Conservation (phyloP, 1,140 invertebrate genomes). For the Diorhabda elongata region DNA sequence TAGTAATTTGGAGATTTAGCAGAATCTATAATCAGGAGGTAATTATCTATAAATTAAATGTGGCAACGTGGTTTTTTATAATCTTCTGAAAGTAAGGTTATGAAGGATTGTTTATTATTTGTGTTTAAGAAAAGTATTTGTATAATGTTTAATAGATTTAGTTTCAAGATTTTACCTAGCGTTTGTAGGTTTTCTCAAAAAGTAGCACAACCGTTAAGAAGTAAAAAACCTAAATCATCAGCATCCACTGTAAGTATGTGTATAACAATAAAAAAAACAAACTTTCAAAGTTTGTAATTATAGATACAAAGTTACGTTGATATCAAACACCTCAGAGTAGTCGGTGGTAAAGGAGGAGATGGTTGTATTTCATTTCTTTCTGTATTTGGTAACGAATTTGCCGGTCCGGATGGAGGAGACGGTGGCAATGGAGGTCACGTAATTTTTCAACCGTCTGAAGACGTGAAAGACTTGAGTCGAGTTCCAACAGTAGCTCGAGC, state of each 20-base stretch:
- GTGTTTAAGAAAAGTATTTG: too few species aligned
- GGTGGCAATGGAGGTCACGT: slow-evolving; percentile 97
- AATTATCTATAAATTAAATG: too few species aligned
- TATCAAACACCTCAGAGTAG: slow-evolving; percentile 57
- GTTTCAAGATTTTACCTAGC: background rate
- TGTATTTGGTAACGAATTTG: slow-evolving; percentile 74
- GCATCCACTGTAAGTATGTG: slow-evolving; percentile 39
- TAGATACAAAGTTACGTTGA: slow-evolving; percentile 66
- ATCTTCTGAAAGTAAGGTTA: too few species aligned
- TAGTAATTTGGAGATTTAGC: too few species aligned
- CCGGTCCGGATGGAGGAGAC: slow-evolving; percentile 94
- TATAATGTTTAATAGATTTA: too few species aligned
- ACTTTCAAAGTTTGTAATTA: background rate
- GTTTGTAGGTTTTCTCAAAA: slow-evolving; percentile 25
- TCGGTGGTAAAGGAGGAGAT: slow-evolving; percentile 88
- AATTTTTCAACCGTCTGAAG: slow-evolving; percentile 70
- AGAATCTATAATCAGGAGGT: too few species aligned
- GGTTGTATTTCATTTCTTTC: slow-evolving; percentile 83
- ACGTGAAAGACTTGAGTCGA: slow-evolving; percentile 71
- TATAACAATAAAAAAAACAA: slow-evolving; percentile 10
- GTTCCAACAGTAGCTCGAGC: slow-evolving; percentile 60
- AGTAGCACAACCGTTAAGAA: slow-evolving; percentile 48
- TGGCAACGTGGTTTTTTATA: too few species aligned
- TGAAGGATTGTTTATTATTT: too few species aligned
- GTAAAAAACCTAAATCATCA: slow-evolving; percentile 52